These are phyloP conservation scores for Caradrina clavipalpis DNA, from an alignment of 2,888 invertebrate genomes.

Conservation along the genomic window DNA sequence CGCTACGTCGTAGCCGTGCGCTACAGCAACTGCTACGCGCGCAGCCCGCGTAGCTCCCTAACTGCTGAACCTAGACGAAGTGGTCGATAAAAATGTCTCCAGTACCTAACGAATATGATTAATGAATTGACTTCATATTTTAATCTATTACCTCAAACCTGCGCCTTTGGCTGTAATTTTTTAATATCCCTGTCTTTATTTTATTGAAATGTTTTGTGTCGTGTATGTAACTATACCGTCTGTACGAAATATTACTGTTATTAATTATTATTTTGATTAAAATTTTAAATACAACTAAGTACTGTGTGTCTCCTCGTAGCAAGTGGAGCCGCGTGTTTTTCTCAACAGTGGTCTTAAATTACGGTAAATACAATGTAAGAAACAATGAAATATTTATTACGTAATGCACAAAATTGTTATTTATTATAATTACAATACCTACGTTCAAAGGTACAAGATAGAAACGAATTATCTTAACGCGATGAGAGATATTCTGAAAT, in stretches of 20 bases:
- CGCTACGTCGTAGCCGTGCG: conserved; percentile 64
- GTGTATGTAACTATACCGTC: conserved; percentile 82
- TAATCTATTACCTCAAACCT: conserved; percentile 90
- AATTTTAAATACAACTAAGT: conserved; percentile 89
- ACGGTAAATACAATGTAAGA: conserved; percentile 90
- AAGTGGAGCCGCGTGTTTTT: conserved; percentile 81
- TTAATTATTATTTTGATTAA: conserved; percentile 85
- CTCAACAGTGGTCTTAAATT: conserved; percentile 89
- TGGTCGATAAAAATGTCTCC: conserved; percentile 84
- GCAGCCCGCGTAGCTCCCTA: conserved; percentile 69
- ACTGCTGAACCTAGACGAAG: conserved; percentile 80
- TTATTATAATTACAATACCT: conserved; percentile 91
- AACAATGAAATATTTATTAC: conserved; percentile 90
- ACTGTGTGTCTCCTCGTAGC: conserved; percentile 84
- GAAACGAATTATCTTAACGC: conserved; percentile 90
- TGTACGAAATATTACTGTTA: conserved; percentile 83
- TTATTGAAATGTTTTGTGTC: conserved; percentile 87
- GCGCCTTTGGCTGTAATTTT: conserved; percentile 88
- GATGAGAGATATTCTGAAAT: conserved; percentile 90
- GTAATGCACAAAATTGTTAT: conserved; percentile 90
- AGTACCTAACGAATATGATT: conserved; percentile 90
- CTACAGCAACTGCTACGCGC: conserved; percentile 64
- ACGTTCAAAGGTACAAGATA: conserved; percentile 90
- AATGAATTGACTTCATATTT: conserved; percentile 90
- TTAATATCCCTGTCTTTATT: conserved; percentile 89